A percentile compares a stretch with the other conserved stretches of the same genome.
Evolutionary conservation across 2,888 invertebrate species (phyloP).

Genomic region (Hetaerina titia): DNA sequence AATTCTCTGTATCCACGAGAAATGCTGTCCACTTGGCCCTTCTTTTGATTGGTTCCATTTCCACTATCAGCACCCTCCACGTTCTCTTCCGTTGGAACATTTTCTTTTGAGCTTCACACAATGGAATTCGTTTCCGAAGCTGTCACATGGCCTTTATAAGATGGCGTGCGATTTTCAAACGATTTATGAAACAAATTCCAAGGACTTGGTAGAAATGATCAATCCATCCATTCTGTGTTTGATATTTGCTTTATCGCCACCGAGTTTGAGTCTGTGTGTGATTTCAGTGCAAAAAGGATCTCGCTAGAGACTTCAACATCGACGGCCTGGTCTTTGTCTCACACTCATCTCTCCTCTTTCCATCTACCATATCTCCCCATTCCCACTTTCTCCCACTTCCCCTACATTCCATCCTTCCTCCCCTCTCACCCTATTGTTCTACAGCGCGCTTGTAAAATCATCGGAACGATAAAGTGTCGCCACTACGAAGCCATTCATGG

Average conservation of each 20-base stretch:
- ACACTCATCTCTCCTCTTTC: no score
- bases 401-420: no score
- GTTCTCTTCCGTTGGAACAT: no score
- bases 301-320: background rate
- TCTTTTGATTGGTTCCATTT: no score
- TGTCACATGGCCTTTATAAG: background rate
- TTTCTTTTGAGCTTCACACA: background rate
- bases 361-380: no score
- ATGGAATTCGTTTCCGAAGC: background rate
- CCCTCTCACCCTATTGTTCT: no score
- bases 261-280: background rate
- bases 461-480: background rate
- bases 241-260: background rate
- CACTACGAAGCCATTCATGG: background rate
- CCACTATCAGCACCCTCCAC: no score
- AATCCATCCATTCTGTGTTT: background rate
- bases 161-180: background rate
- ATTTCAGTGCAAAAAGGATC: background rate
- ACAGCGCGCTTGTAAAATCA: background rate
- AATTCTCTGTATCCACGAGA: no score
- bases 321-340: background rate
- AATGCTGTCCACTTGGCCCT: no score
- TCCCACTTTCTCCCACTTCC: no score
- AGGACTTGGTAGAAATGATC: background rate
- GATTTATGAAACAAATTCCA: background rate